These are phyloP conservation scores for Anguilla japonica DNA, from an alignment of 2,113 vertebrate species.

Conservation along the genomic window DNA sequence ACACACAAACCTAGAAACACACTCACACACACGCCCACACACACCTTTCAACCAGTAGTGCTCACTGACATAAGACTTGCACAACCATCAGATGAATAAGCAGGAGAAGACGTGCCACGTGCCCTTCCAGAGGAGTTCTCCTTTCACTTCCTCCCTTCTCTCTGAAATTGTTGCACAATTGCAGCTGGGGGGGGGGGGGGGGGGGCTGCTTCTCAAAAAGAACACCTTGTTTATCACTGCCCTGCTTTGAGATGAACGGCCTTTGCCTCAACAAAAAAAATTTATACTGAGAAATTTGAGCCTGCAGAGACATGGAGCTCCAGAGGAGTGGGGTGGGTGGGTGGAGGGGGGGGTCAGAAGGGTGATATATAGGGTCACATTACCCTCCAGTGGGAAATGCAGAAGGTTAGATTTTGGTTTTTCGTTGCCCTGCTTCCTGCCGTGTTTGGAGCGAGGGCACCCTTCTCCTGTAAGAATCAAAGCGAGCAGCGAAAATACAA, in stretches of 20 bases:
- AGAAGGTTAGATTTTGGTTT: background rate
- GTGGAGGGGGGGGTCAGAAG: background rate
- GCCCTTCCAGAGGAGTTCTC: conserved; percentile 51
- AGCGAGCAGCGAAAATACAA: background rate
- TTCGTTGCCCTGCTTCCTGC: background rate
- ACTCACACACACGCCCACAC: background rate
- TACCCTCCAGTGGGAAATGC: background rate
- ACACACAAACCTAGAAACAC: too few species aligned
- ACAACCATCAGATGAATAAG: conserved; percentile 31
- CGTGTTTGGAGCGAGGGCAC: background rate
- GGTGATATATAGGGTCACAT: background rate
- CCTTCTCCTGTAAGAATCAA: background rate
- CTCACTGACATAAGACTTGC: conserved; percentile 41
- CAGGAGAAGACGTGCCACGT: conserved; percentile 57
- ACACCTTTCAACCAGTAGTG: conserved; percentile 31
- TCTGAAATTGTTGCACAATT: conserved; percentile 54
- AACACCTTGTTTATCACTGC: conserved; percentile 26
- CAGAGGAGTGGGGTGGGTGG: background rate
- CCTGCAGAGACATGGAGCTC: background rate
- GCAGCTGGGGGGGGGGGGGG: conserved; percentile 42
- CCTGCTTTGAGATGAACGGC: conserved; percentile 3
- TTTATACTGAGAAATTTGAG: background rate
- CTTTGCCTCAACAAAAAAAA: background rate
- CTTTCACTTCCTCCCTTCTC: conserved; percentile 64
- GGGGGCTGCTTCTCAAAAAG: conserved; percentile 51